These are phyloP conservation scores for Dolichopus griseipennis DNA, from an alignment of 2,888 invertebrate species.

Conservation along the genomic window DNA sequence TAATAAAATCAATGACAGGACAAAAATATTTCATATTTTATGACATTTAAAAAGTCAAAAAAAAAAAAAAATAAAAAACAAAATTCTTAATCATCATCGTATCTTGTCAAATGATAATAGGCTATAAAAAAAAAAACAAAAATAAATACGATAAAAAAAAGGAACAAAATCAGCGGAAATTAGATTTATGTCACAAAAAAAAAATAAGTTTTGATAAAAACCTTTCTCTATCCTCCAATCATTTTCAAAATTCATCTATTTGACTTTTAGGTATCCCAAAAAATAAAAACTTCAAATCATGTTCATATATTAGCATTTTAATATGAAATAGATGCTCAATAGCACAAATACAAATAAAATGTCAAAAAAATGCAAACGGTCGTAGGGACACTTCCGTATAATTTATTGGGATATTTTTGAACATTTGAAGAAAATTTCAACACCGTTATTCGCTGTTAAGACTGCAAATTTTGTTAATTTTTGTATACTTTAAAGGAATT, in stretches of 20 bases:
- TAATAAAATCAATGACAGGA: background rate
- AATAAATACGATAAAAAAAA: background rate
- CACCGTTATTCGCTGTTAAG: too few relatives aligned
- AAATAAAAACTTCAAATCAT: too few relatives aligned
- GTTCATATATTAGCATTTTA: too few relatives aligned
- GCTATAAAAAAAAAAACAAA: background rate
- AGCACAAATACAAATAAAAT: too few relatives aligned
- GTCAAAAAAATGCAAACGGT: too few relatives aligned
- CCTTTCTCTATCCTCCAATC: background rate
- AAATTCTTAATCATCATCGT: background rate
- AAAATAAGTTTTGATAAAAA: background rate
- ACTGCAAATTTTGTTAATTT: too few relatives aligned
- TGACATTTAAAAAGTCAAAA: background rate
- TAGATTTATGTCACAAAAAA: slow-evolving; percentile 15
- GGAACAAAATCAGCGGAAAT: slow-evolving; percentile 15
- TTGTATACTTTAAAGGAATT: too few relatives aligned
- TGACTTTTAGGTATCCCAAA: too few relatives aligned
- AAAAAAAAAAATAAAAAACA: background rate
- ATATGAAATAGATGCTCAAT: too few relatives aligned
- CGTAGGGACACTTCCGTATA: too few relatives aligned
- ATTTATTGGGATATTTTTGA: too few relatives aligned
- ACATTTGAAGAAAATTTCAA: too few relatives aligned
- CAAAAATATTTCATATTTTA: slow-evolving; percentile 4
- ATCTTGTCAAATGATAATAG: background rate
- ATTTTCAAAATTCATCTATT: background rate